These are phyloP conservation scores for Phaonia tiefii DNA, from an alignment of 2,888 invertebrate genomes.

Conservation along the genomic window DNA sequence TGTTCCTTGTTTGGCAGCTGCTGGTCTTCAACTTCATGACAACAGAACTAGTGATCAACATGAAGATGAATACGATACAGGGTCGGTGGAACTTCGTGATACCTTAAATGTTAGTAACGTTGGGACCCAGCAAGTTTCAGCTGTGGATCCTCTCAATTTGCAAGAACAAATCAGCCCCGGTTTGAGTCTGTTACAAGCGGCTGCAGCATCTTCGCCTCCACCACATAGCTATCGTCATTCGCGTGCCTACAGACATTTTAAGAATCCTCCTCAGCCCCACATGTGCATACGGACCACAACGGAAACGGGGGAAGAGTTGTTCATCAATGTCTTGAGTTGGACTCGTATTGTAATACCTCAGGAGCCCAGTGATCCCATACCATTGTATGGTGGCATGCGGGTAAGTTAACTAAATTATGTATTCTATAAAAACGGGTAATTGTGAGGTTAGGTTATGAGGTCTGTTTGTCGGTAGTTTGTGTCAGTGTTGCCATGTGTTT, in stretches of 20 bases:
- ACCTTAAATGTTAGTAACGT: conserved; percentile 19
- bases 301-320: conserved; percentile 82
- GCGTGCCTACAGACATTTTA: conserved; percentile 85
- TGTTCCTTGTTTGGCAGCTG: conserved; percentile 10
- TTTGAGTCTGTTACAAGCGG: conserved; percentile 52
- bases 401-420: conserved; percentile 75
- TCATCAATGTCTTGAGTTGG: conserved; percentile 88
- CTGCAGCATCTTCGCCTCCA: conserved; percentile 80
- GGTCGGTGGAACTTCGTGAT: neutral
- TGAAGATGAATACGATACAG: conserved; percentile 8
- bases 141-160: too few relatives aligned
- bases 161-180: conserved; percentile 52
- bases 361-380: conserved; percentile 85
- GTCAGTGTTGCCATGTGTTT: too few relatives aligned
- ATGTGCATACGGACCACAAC: conserved; percentile 86
- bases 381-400: conserved; percentile 88
- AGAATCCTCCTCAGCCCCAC: conserved; percentile 88
- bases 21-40: neutral
- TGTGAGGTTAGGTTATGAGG: too few relatives aligned
- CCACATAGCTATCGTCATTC: conserved; percentile 83
- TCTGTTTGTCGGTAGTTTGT: too few relatives aligned
- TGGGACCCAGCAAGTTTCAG: neutral
- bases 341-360: conserved; percentile 86
- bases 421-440: too few relatives aligned
- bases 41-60: neutral